phyloP scores from a whole-genome alignment of 2,797 vertebrate species.

The Scleropages formosus region DNA sequence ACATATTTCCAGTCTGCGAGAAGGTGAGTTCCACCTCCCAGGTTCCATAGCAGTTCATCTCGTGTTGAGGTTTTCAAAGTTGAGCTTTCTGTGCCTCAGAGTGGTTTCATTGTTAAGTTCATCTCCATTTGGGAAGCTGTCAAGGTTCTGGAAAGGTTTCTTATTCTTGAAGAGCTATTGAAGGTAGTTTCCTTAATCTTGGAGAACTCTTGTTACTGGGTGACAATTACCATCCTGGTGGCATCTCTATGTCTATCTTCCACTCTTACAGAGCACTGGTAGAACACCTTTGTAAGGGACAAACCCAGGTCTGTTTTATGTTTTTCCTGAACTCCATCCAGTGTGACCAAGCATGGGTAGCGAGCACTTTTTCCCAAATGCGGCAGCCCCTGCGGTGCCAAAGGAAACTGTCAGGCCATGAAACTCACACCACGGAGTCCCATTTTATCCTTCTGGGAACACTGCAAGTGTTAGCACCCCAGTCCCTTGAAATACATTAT shows the following conservation, averaged over 20 bases:
- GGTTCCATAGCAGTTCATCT: background rate
- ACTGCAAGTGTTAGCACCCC: background rate
- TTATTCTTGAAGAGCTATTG: background rate
- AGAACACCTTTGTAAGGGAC: background rate
- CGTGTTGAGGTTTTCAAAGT: constrained; percentile 12
- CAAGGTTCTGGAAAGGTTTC: background rate
- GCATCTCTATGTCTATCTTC: background rate
- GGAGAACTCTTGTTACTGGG: background rate
- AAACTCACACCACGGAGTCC: constrained; percentile 56
- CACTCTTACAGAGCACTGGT: background rate
- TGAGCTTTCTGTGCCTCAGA: background rate
- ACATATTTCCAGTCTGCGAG: no score
- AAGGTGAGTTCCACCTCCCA: no score
- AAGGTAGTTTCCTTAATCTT: background rate
- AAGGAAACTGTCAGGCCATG: constrained; percentile 68
- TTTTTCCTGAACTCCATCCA: constrained; percentile 70
- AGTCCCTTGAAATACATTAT: no score
- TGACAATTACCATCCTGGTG: background rate
- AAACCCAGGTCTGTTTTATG: constrained; percentile 62
- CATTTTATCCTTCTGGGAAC: background rate
- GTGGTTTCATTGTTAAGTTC: background rate
- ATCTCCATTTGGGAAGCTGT: background rate
- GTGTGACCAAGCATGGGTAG: constrained; percentile 71
- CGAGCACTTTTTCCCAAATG: constrained; percentile 63
- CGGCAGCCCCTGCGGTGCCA: constrained; percentile 61